Evolutionary conservation across 2,888 invertebrate species (phyloP).

Genomic region (Metellina segmentata): DNA sequence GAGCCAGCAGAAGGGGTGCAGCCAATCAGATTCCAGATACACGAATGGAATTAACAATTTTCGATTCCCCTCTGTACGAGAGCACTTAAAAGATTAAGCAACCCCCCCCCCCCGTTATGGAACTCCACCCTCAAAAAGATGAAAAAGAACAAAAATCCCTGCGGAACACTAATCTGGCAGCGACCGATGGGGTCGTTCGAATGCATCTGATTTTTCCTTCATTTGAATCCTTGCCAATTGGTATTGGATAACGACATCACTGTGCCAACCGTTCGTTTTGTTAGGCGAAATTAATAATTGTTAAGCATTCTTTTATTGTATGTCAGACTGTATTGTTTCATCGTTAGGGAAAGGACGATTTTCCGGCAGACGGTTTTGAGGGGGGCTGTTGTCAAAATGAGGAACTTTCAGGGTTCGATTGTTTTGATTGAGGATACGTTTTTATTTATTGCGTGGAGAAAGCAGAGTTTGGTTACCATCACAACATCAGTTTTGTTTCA

Average conservation of each 20-base stretch:
- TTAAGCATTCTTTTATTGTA: not conserved
- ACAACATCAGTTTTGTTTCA: no score
- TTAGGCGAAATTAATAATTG: constrained; percentile 2
- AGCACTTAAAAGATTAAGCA: constrained; percentile 55
- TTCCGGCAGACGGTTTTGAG: not conserved
- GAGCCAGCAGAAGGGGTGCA: no score
- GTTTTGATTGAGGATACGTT: no score
- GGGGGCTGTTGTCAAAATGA: not conserved
- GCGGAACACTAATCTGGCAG: not conserved
- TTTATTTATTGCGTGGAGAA: no score
- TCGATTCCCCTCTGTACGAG: constrained; percentile 3
- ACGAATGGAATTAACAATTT: constrained; percentile 26
- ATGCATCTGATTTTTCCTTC: constrained; percentile 17
- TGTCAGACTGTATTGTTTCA: not conserved
- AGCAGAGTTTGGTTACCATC: no score
- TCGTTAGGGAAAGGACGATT: not conserved
- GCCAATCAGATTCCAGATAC: not conserved
- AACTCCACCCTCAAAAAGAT: constrained; percentile 33
- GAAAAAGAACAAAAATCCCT: not conserved
- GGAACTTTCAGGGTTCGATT: not conserved
- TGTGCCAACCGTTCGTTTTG: not conserved
- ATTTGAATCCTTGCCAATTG: constrained; percentile 40
- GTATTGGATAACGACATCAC: constrained; percentile 30
- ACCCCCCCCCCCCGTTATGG: not conserved
- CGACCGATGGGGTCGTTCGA: not conserved